Conservation (phyloP, 1,140 invertebrate genomes). For the Drosophila truncata region DNA sequence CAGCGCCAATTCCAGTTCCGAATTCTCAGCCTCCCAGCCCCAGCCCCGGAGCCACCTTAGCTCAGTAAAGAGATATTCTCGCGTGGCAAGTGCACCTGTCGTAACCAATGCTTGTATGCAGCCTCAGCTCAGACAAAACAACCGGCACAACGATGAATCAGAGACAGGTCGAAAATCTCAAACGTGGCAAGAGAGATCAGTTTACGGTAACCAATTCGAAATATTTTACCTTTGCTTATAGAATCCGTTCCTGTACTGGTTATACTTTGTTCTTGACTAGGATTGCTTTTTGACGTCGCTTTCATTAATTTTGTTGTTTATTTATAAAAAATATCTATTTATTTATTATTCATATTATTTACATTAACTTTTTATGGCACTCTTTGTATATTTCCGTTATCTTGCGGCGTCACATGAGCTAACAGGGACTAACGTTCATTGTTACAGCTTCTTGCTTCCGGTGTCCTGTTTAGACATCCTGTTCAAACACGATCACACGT, state of each 20-base stretch:
- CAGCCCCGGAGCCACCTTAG: not conserved
- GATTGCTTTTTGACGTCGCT: constrained; percentile 10
- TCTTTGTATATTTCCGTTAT: not conserved
- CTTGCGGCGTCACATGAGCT: not conserved
- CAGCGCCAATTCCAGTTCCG: constrained; percentile 40
- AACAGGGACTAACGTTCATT: constrained; percentile 1
- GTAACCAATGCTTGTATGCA: constrained; percentile 61
- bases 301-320: not conserved
- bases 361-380: constrained; percentile 2
- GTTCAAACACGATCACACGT: not conserved
- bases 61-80: constrained; percentile 35
- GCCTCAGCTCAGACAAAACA: constrained; percentile 20
- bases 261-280: constrained; percentile 56
- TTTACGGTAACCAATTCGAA: constrained; percentile 9
- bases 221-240: constrained; percentile 36
- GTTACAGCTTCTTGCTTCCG: not conserved
- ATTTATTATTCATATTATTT: constrained; percentile 24
- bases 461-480: not conserved
- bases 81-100: constrained; percentile 80
- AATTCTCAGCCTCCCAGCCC: constrained; percentile 8
- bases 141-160: constrained; percentile 25
- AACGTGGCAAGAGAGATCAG: constrained; percentile 13
- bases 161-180: constrained; percentile 2
- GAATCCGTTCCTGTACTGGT: constrained; percentile 5
- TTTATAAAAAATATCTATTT: constrained; percentile 46